Percentiles rank a stretch among this genome's conserved stretches.
phyloP scores from a whole-genome alignment of 2,797 vertebrate genomes.

The Hoplostethus mediterraneus region DNA sequence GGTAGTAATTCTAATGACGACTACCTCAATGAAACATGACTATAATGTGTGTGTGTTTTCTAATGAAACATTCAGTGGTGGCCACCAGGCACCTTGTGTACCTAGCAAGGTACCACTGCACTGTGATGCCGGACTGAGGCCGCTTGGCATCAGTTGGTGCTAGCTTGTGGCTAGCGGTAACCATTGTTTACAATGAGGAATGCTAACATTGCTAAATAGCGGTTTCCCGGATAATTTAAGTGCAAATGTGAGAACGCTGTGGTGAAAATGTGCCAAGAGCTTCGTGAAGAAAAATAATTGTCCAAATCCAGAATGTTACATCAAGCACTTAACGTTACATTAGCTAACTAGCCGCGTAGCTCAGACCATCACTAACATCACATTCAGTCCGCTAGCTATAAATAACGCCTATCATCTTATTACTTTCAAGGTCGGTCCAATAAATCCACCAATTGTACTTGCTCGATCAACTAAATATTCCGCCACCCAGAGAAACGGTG shows the following conservation, averaged over 20 bases:
- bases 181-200: slow-evolving; percentile 58
- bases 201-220: slow-evolving; percentile 19
- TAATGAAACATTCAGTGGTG: slow-evolving; percentile 32
- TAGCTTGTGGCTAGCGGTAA: slow-evolving; percentile 66
- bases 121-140: slow-evolving; percentile 47
- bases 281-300: not conserved
- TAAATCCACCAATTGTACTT: slow-evolving; percentile 45
- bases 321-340: not conserved
- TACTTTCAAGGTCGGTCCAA: slow-evolving; percentile 70
- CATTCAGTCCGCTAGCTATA: slow-evolving; percentile 33
- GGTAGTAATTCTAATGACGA: too few species aligned
- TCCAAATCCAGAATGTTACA: accelerated
- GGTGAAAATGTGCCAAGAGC: not conserved
- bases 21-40: too few species aligned
- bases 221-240: not conserved
- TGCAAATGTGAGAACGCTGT: not conserved
- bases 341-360: not conserved
- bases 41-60: slow-evolving; percentile 9
- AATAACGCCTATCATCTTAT: slow-evolving; percentile 61
- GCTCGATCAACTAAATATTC: not conserved
- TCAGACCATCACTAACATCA: not conserved
- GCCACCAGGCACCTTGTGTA: slow-evolving; percentile 21
- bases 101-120: slow-evolving; percentile 12
- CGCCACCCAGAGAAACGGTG: not conserved
- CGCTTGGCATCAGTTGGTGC: slow-evolving; percentile 43